Percentiles rank a stretch among this genome's conserved stretches.
phyloP scores from a whole-genome alignment of 37 sponge, comb jelly and placozoan species.

The Geodia barretti region DNA sequence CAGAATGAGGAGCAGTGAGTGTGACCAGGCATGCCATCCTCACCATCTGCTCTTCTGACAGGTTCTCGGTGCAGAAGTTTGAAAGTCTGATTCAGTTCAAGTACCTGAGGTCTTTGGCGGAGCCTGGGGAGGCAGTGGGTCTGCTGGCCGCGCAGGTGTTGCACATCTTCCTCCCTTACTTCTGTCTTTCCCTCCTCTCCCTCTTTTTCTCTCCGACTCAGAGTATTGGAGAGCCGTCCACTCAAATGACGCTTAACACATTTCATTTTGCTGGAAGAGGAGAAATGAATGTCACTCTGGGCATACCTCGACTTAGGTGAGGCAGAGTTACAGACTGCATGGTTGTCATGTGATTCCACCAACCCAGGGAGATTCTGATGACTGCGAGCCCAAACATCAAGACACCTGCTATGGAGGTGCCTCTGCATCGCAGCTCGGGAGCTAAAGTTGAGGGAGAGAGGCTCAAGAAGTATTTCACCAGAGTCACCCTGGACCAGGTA shows the following conservation, averaged over 20 bases:
- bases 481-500: slow-evolving; percentile 77
- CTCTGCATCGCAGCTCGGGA: slow-evolving; percentile 32
- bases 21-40: neutral
- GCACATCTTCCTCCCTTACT: no score
- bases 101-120: slow-evolving; percentile 71
- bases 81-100: slow-evolving; percentile 69
- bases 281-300: slow-evolving; percentile 98
- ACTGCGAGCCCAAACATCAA: slow-evolving; percentile 89
- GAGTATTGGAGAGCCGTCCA: slow-evolving; percentile 98
- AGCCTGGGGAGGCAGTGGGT: slow-evolving; percentile 96
- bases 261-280: slow-evolving; percentile 99
- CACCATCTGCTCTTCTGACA: neutral
- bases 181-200: neutral
- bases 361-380: slow-evolving; percentile 92
- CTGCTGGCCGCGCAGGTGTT: slow-evolving; percentile 89
- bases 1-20: slow-evolving; percentile 3
- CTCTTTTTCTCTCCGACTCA: slow-evolving; percentile 5
- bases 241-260: slow-evolving; percentile 99
- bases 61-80: slow-evolving; percentile 71
- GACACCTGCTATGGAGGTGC: slow-evolving; percentile 92
- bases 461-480: slow-evolving; percentile 73
- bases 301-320: slow-evolving; percentile 92
- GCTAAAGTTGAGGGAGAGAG: slow-evolving; percentile 39
- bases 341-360: neutral
- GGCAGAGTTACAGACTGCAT: neutral